Evolutionary conservation across 35 echinoderm and acorn worm genomes (phyloP).

Genomic region (Hemicentrotus pulcherrimus): DNA sequence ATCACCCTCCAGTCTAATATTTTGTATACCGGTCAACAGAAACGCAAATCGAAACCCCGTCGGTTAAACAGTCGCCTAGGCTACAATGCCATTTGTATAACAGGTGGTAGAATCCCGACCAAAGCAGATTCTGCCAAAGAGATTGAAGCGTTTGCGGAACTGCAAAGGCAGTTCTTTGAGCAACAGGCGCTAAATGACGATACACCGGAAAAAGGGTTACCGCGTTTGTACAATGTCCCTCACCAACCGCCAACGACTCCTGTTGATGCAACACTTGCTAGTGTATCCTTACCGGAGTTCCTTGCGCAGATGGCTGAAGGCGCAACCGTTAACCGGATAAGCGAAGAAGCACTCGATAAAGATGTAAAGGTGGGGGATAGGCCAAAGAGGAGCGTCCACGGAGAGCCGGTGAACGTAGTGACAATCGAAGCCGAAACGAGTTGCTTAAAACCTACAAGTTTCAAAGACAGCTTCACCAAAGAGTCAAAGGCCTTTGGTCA

Average conservation of each 20-base stretch:
- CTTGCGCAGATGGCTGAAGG: neutral
- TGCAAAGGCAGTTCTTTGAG: constrained; percentile 11
- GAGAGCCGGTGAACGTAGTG: neutral
- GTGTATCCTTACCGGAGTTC: constrained; percentile 36
- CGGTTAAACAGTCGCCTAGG: constrained; percentile 17
- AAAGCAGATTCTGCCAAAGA: neutral
- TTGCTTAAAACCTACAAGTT: neutral
- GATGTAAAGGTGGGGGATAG: neutral
- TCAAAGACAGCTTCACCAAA: neutral
- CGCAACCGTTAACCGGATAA: neutral
- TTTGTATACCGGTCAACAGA: neutral
- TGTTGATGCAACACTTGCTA: constrained; percentile 43
- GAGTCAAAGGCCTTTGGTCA: neutral
- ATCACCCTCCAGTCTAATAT: neutral
- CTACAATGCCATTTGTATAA: constrained; percentile 22
- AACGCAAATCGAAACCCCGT: constrained; percentile 14
- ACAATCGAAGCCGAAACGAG: constrained; percentile 15
- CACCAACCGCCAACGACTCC: constrained; percentile 65
- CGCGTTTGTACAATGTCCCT: constrained; percentile 4
- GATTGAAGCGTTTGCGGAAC: constrained; percentile 26
- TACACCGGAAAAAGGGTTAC: neutral
- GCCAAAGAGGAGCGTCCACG: neutral
- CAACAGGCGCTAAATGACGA: neutral
- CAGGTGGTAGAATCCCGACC: neutral
- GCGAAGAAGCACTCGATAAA: neutral